Base-by-base conservation (phyloP, 2,113 vertebrate genomes). In the Fregetta grallaria region DNA sequence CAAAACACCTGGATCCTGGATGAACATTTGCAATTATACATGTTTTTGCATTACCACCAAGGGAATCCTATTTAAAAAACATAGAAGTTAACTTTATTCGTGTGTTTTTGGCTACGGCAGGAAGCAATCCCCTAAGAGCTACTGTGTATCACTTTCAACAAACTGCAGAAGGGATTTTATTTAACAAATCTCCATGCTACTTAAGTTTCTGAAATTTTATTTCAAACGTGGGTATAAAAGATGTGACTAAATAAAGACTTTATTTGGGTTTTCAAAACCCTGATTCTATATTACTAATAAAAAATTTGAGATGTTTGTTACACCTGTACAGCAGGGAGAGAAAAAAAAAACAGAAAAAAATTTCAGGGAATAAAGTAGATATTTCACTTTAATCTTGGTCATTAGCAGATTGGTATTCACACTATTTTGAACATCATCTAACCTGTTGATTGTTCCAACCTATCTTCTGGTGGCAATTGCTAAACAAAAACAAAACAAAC, bases 21-120 rank as follows among this genome's bases (percentile, higher is more conserved):
- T 99, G 99, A n/a, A 99, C 99, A 34, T 99, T 99, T 72, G 99
- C 99, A 5, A 99, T 99, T 68, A 99, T 99, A 92, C 98, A 99
- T 1, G 99, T 99, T 98, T 98, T 99, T 75, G 99, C 99, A 91
- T 99, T 99, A 62, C 99, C 99, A 56, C 99, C 99, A 80, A 99
- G 98, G 82, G 99, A 99, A 91, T 99, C 99, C 99, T 99, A 95
- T 96, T 87, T 25, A 88, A 95, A 95, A 95, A 79, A 95, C 11
- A 97, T 4, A 5, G 25, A 32, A 63, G 8, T 77, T 23, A 58
- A 14, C 40, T 55, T 82, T 34, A 62, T 34, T 77, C 66, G 8
- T 8, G 72, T 18, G 16, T 15, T 67, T 94, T 86, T 62, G 63
- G 11, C 56, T 23, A 27, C 32, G 61, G 29, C 21, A 81, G 34